Evolutionary conservation across 2,888 invertebrate species (phyloP), one percentile per base, ranked within the genome.

Genomic region (Herminia tarsipennalis): DNA sequence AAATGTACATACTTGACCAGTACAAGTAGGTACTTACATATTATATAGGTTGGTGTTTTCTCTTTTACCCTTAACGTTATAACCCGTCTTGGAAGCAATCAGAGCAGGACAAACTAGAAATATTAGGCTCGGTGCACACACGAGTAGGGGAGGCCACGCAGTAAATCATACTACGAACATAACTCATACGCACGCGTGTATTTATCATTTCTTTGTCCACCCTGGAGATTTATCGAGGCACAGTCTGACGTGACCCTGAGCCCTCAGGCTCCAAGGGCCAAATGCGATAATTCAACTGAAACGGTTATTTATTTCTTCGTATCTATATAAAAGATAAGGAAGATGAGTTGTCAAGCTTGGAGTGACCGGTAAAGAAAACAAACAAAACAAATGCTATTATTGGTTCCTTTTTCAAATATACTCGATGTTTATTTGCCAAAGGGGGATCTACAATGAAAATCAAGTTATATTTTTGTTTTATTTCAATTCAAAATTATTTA

Each of bases 181-280:
- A 65, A 66, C 54, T 68, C 66, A 62, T 52, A 50, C 53, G 41
- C 52, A 50, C 56, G 56, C 45, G 50, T 53, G 34, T 53, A 60
- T 69, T 65, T 68, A 69, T 68, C 68, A 68, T 69, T 65, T 66
- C 65, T 69, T 66, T 67, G 62, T 65, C 65, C 60, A 63, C 57
- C 56, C 62, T 13, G 40, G 46, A 56, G 69, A 69, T 69, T 69
- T 69, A 69, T 66, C 24, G 64, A 41, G 33, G 54, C 32, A 41
- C 46, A 48, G 57, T 60, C 36, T 52, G 64, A 59, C 56, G 56
- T 51, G 59, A 56, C 63, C 62, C 59, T 59, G 59, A 61, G 50
- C 46, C 60, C 50, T 51, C 44, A 24, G 49, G 27, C 64, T 50
- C 50, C 48, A 47, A 40, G 57, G 61, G 57, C 40, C 32, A 33